Conservation (phyloP, 2,113 vertebrate species). For the Coryphaenoides rupestris region DNA sequence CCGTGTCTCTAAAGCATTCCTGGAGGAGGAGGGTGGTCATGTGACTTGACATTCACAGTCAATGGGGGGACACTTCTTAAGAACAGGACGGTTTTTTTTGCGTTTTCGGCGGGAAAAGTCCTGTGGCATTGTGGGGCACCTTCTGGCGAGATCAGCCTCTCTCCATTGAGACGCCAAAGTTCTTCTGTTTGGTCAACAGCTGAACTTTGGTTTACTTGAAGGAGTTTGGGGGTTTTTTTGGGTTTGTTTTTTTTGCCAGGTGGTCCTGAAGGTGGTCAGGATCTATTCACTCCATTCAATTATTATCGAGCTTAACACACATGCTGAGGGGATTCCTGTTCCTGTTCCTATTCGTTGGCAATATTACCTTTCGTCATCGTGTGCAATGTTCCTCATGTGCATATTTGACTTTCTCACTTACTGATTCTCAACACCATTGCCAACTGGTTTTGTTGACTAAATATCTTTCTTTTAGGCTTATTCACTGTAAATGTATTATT, state of each 20-base stretch:
- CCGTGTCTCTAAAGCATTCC: slow-evolving; percentile 55
- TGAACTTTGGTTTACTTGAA: slow-evolving; percentile 8
- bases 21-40: slow-evolving; percentile 10
- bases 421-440: no score
- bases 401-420: no score
- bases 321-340: no score
- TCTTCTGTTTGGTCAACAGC: slow-evolving; percentile 21
- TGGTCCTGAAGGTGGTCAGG: not conserved
- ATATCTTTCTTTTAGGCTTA: no score
- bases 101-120: slow-evolving; percentile 34
- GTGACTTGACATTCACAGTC: slow-evolving; percentile 34
- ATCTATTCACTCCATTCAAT: not conserved
- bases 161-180: slow-evolving; percentile 12
- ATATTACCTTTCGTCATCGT: no score
- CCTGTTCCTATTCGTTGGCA: no score
- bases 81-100: no score
- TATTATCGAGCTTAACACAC: not conserved
- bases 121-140: slow-evolving; percentile 32
- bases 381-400: no score
- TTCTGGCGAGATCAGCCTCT: slow-evolving; percentile 29
- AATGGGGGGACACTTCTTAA: slow-evolving; percentile 13
- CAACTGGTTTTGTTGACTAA: no score
- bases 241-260: not conserved
- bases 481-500: no score
- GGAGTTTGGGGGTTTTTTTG: not conserved